Evolutionary conservation across 2,888 invertebrate genomes (phyloP).

Genomic region (Drosophila pseudotalamancana): DNA sequence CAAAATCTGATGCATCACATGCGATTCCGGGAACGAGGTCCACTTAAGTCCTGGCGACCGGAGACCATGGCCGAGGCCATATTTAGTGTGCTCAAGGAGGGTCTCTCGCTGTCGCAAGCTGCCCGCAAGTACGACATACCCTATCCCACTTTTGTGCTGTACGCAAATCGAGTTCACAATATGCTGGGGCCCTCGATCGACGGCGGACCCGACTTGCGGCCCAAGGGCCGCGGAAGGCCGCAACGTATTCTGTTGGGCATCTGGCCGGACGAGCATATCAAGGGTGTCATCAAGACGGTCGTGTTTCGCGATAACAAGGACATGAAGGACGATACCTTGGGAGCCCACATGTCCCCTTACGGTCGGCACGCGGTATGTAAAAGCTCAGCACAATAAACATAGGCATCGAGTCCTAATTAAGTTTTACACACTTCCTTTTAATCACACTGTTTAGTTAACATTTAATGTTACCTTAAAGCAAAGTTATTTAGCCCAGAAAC

Average conservation of each 20-base stretch:
- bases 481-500: too few species aligned
- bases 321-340: conserved; percentile 88
- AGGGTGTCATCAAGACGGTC: conserved; percentile 95
- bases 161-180: conserved; percentile 96
- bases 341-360: conserved; percentile 85
- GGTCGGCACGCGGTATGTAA: conserved; percentile 87
- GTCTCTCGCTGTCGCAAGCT: conserved; percentile 94
- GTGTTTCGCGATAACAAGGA: conserved; percentile 95
- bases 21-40: conserved; percentile 95
- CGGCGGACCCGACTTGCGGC: conserved; percentile 95
- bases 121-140: conserved; percentile 97
- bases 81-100: conserved; percentile 95
- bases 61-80: conserved; percentile 98
- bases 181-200: conserved; percentile 97
- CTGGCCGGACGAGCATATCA: conserved; percentile 97
- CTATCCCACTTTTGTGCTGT: conserved; percentile 96
- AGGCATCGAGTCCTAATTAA: too few species aligned
- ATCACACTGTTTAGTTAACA: background rate
- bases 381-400: background rate
- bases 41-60: conserved; percentile 96
- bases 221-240: conserved; percentile 95
- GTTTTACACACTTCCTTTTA: background rate
- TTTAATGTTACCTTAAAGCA: too few species aligned
- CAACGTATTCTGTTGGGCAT: conserved; percentile 95
- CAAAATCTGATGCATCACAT: conserved; percentile 95